These are phyloP conservation scores for Oxyura jamaicensis DNA, from an alignment of 2,113 vertebrate genomes.

Conservation along the genomic window DNA sequence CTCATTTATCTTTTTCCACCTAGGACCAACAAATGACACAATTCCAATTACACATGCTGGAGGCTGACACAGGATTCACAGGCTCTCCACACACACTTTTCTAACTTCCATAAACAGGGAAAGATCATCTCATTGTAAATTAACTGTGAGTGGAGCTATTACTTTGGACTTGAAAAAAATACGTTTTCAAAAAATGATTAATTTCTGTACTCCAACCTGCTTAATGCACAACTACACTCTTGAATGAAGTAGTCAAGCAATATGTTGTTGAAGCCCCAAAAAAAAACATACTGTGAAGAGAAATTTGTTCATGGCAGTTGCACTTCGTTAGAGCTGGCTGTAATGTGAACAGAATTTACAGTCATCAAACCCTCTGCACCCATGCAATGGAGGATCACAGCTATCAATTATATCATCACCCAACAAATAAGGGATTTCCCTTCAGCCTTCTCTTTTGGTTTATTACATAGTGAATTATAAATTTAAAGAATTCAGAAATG, in stretches of 20 bases:
- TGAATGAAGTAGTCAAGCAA: conserved; percentile 6
- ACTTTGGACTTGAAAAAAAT: neutral
- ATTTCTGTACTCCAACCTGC: conserved; percentile 27
- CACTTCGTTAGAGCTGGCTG: neutral
- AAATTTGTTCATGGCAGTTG: neutral
- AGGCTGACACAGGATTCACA: neutral
- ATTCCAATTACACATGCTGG: neutral
- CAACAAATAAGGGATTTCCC: neutral
- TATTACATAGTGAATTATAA: neutral
- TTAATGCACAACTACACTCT: neutral
- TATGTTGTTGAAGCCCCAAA: neutral
- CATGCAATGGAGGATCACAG: neutral
- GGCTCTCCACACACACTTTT: neutral
- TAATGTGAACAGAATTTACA: neutral
- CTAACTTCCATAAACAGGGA: neutral
- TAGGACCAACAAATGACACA: neutral
- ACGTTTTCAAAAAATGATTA: conserved; percentile 12
- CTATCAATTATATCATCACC: neutral
- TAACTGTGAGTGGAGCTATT: neutral
- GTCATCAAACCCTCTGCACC: neutral
- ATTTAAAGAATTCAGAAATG: neutral
- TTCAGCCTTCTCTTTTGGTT: neutral
- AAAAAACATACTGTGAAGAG: neutral
- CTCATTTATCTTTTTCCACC: neutral
- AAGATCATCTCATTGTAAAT: neutral